phyloP scores from a whole-genome alignment of 2,797 vertebrate species.

The Meda fulgida region DNA sequence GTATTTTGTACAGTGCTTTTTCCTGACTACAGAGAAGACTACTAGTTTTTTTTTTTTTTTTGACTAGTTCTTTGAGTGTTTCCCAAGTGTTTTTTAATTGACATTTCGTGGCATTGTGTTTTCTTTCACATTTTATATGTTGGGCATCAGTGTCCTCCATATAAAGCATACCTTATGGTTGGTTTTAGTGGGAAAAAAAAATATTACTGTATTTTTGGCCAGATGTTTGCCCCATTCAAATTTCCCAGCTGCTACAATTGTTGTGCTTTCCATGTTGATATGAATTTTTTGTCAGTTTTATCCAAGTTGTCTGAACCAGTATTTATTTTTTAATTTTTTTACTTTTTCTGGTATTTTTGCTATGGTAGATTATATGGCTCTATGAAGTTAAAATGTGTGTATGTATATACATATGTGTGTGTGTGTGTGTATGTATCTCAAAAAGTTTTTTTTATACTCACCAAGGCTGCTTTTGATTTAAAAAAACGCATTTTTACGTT shows the following conservation, averaged over 20 bases:
- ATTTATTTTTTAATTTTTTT: no score
- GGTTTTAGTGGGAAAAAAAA: neutral
- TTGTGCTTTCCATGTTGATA: neutral
- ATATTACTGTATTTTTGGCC: neutral
- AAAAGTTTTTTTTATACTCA: neutral
- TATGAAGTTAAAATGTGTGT: no score
- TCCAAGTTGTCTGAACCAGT: neutral
- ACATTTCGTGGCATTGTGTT: neutral
- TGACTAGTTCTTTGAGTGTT: neutral
- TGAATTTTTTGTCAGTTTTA: neutral
- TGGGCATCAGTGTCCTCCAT: neutral
- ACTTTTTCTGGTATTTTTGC: no score
- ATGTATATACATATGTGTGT: no score
- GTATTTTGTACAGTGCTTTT: conserved; percentile 13
- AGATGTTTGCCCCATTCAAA: neutral
- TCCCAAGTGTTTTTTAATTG: neutral
- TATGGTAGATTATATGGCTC: neutral
- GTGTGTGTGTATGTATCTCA: no score
- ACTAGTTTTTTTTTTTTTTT: neutral
- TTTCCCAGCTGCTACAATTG: neutral
- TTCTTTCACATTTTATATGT: neutral
- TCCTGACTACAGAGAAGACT: neutral
- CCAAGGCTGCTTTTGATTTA: no score
- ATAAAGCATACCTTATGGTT: conserved; percentile 1
- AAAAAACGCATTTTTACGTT: no score